Evolutionary conservation across 2,113 vertebrate species (phyloP).

Genomic region (Epinephelus moara): DNA sequence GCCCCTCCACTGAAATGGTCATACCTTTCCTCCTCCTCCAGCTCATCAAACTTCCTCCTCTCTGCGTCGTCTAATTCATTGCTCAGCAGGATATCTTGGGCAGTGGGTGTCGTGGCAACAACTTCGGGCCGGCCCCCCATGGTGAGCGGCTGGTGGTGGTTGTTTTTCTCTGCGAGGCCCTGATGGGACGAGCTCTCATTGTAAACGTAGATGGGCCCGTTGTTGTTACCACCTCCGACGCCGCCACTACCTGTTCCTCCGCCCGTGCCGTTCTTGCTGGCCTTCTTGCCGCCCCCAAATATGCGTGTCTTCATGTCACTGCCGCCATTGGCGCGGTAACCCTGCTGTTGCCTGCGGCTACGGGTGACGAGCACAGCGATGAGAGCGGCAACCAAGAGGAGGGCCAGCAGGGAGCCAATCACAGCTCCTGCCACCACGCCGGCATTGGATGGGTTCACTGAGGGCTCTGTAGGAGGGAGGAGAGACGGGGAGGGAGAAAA

Average conservation of each 20-base stretch:
- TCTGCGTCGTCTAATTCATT: conserved; percentile 82
- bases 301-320: conserved; percentile 87
- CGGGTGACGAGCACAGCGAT: conserved; percentile 84
- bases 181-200: conserved; percentile 76
- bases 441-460: conserved; percentile 79
- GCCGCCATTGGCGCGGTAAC: conserved; percentile 79
- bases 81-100: conserved; percentile 85
- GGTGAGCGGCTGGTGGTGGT: conserved; percentile 79
- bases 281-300: conserved; percentile 86
- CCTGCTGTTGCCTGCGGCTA: conserved; percentile 84
- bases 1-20: conserved; percentile 83
- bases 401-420: conserved; percentile 88
- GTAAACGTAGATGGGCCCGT: conserved; percentile 84
- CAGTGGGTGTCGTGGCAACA: conserved; percentile 74
- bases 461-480: conserved; percentile 85
- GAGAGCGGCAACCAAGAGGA: conserved; percentile 87
- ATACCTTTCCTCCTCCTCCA: conserved; percentile 87
- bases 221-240: conserved; percentile 80
- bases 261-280: conserved; percentile 83
- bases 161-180: conserved; percentile 81
- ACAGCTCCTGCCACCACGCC: conserved; percentile 89
- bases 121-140: conserved; percentile 67
- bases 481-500: conserved; percentile 56
- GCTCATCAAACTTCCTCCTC: conserved; percentile 85
- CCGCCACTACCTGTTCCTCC: conserved; percentile 67